A percentile compares a stretch with the other conserved stretches of the same genome.
Conservation (phyloP, 2,113 vertebrate genomes). For the Callopanchax toddi region DNA sequence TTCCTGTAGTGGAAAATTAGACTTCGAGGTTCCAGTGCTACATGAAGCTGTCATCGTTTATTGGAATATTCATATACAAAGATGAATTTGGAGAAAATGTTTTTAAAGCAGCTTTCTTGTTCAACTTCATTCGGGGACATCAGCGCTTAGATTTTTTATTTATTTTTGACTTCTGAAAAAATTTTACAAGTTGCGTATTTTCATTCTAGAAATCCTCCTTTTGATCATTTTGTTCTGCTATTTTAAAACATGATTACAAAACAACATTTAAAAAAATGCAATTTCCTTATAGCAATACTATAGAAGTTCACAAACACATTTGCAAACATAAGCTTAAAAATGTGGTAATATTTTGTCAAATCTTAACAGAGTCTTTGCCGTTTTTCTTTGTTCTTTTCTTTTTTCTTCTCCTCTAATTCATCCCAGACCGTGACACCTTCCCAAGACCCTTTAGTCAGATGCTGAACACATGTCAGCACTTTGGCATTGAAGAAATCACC, state of each 20-base stretch:
- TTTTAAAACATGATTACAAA: too few species aligned
- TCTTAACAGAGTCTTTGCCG: conserved; percentile 40
- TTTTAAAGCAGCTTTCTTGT: not conserved
- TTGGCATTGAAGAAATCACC: conserved; percentile 22
- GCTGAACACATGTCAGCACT: conserved; percentile 32
- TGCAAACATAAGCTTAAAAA: conserved; percentile 20
- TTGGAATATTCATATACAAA: not conserved
- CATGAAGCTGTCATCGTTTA: not conserved
- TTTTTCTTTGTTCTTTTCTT: conserved; percentile 38
- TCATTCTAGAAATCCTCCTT: not conserved
- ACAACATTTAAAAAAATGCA: too few species aligned
- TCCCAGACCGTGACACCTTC: conserved; percentile 51
- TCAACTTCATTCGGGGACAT: not conserved
- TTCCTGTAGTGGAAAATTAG: conserved; percentile 40
- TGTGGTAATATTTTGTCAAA: conserved; percentile 43
- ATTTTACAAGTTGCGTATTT: conserved; percentile 19
- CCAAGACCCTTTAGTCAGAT: conserved; percentile 33
- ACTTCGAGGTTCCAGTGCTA: not conserved
- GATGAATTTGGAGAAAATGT: not conserved
- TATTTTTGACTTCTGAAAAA: conserved; percentile 6
- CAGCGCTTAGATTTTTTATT: not conserved
- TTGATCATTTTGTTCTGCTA: not conserved
- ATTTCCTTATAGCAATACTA: too few species aligned
- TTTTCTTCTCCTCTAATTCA: conserved; percentile 36
- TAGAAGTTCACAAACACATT: not conserved